Base-by-base conservation (phyloP, 2,888 invertebrate species). In the Eristalinus sepulchralis region DNA sequence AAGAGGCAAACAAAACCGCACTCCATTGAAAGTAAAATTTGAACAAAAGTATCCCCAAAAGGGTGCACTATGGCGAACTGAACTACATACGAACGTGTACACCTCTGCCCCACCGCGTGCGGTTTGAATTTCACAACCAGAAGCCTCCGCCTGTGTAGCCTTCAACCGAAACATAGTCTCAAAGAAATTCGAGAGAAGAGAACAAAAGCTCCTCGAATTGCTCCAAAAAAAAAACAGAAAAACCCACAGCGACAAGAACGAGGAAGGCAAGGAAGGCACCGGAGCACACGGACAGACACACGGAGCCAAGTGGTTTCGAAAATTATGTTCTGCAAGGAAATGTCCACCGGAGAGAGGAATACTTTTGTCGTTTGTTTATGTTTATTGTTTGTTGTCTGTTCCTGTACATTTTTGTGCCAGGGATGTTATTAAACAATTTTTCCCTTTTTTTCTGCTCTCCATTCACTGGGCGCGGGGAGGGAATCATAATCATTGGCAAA, bases 351-450 rank as follows among this genome's bases (percentile, higher is more conserved):
- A 17, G 47, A 34, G 17, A 86, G 62, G 78, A 77, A 85, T 83
- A 86, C 83, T 86, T 83, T 86, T 86, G 86, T 86, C 86, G 83
- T 83, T 86, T 86, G 86, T 86, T 86, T 86, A 86, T 86, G 86
- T 86, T 86, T 86, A 86, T 86, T 86, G 86, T 83, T 83, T 83
- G 85, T 70, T 55, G 68, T 77, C 82, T 82, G 83, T 86, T 86
- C 83, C 78, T 83, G 47, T 47, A 17, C 47, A 47, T 47, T 47
- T 47, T 47, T 47, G 27, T 47, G 47, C 78, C 78, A 70, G 57
- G 57, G 78, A 33, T 86, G 82, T 86, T 86, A 86, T 86, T 86
- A 86, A 86, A 83, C 83, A 77, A 76, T 83, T 82, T 81, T 80
- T 73, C 22, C n/a, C 36, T 57, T 33, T 57, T 59, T 22, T 67